A percentile compares a stretch with the other conserved stretches of the same genome.
phyloP scores from a whole-genome alignment of 2,888 invertebrate species.

The Chrysolina haemoptera region DNA sequence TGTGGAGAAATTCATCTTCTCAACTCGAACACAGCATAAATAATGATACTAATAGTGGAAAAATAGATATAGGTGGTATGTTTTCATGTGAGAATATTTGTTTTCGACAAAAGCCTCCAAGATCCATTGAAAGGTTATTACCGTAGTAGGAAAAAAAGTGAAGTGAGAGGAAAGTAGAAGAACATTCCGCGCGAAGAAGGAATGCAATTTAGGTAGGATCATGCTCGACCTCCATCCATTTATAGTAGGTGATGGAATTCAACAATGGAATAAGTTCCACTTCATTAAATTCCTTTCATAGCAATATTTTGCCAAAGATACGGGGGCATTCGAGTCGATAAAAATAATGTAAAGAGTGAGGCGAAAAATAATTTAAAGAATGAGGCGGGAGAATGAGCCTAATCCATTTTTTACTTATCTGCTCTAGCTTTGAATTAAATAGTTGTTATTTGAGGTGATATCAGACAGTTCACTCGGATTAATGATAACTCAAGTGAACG shows the following conservation, averaged over 20 bases:
- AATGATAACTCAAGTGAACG: too few species aligned
- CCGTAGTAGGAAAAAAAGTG: not conserved
- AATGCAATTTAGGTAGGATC: constrained; percentile 57
- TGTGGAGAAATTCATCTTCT: too few species aligned
- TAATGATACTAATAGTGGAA: too few species aligned
- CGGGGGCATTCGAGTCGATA: not conserved
- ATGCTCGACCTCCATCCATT: constrained; percentile 52
- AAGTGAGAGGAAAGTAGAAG: not conserved
- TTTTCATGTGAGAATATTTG: not conserved
- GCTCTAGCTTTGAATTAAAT: too few species aligned
- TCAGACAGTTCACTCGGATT: too few species aligned
- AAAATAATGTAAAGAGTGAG: not conserved
- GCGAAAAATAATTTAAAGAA: not conserved
- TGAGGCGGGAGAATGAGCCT: not conserved
- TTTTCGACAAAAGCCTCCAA: not conserved
- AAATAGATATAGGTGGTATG: too few species aligned
- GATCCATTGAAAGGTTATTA: not conserved
- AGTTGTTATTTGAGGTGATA: too few species aligned
- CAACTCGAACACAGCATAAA: too few species aligned
- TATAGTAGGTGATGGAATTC: constrained; percentile 53
- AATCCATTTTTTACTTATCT: not conserved
- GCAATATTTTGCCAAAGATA: not conserved
- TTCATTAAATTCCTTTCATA: constrained; percentile 49
- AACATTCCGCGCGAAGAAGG: constrained; percentile 34
- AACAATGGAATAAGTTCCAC: constrained; percentile 51